A percentile compares a stretch with the other conserved stretches of the same genome.
phyloP scores from a whole-genome alignment of 2,113 vertebrate genomes.

The Hyperoodon ampullatus region DNA sequence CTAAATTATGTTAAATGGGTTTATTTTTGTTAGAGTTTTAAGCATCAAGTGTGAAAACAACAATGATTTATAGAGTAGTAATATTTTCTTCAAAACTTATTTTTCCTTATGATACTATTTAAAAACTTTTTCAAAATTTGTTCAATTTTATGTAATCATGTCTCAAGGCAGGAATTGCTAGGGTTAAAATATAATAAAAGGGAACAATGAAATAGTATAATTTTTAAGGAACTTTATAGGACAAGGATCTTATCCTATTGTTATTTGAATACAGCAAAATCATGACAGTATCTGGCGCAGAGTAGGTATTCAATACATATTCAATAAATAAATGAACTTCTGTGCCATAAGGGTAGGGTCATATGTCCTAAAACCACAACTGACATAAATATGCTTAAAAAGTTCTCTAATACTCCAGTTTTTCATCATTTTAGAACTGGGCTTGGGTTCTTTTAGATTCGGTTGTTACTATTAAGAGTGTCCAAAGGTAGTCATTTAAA shows the following conservation, averaged over 20 bases:
- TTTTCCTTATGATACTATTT: background rate
- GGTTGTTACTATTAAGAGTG: background rate
- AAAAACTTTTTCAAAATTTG: background rate
- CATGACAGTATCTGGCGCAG: background rate
- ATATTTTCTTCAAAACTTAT: background rate
- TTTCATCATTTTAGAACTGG: background rate
- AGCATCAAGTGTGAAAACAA: background rate
- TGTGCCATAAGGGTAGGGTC: background rate
- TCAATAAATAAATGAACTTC: conserved; percentile 19
- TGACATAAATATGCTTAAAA: background rate
- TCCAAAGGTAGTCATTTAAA: background rate
- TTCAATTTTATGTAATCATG: background rate
- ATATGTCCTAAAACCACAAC: background rate
- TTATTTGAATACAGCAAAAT: conserved; percentile 38
- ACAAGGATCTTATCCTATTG: background rate
- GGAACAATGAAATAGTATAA: background rate
- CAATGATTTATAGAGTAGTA: background rate
- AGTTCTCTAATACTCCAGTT: background rate
- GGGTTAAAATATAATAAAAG: background rate
- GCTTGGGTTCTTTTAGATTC: background rate
- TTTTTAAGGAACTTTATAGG: background rate
- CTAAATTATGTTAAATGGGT: background rate
- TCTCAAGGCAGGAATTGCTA: background rate
- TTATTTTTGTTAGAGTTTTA: conserved; percentile 27
- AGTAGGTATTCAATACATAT: background rate